Base-by-base conservation (phyloP, 2,797 vertebrate species). In the Distichodus sexfasciatus region DNA sequence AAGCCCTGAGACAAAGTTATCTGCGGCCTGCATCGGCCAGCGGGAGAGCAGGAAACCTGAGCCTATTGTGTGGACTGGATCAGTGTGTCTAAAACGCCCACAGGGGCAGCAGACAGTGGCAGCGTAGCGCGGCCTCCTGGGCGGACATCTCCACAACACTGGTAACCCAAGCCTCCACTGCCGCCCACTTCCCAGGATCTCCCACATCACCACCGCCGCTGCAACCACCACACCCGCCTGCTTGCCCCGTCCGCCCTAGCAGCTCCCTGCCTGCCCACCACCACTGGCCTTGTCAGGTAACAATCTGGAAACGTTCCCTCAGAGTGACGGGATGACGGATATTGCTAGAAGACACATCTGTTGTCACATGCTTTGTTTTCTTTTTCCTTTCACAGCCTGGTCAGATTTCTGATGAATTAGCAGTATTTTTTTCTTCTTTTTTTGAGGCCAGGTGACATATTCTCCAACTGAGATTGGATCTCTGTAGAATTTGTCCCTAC, bases 1-100 rank as follows among this genome's bases (percentile, higher is more conserved):
- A 85, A 82, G 83, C 69, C 54, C 24, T n/a, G 50, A 73, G 78
- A 85, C 83, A 83, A 83, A 81, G 83, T 76, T 83, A 85, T 85
- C 83, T 80, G 71, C 40, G 59, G 70, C 66, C 72, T 69, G 71
- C 69, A 85, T 85, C 80, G 17, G 71, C 75, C 71, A 33, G 69
- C 14, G 63, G 75, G 72, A 76, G 69, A 63, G 63, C 60, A 48
- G 69, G 83, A 69, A 82, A 85, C 76, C 40, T 23, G 53, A 85
- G 69, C 79, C 80, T 81, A 80, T 81, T 81, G 78, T 77, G 71
- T 46, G 24, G 47, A 78, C 55, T 60, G 65, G 62, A 72, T 75
- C 40, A 69, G 69, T 73, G 72, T 73, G 69, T 80, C 74, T 77
- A 66, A 71, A 69, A 71, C 66, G 54, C 74, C 75, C 69, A 76